These are phyloP conservation scores for Hoplodrina ambigua DNA, from an alignment of 2,888 invertebrate genomes.

Conservation along the genomic window DNA sequence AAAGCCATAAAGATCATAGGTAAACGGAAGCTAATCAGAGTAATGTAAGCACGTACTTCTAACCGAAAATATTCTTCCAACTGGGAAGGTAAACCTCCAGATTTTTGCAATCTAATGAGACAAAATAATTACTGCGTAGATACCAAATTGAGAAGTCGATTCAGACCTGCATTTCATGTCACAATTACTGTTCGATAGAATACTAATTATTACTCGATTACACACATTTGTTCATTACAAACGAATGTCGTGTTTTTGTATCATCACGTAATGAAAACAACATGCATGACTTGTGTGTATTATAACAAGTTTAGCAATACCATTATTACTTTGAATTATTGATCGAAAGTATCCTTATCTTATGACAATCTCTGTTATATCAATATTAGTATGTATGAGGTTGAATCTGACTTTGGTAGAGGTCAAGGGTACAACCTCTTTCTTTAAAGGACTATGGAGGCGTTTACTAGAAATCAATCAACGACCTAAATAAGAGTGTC, in stretches of 20 bases:
- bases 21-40: slow-evolving; percentile 19
- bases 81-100: slow-evolving; percentile 19
- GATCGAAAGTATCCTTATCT: background rate
- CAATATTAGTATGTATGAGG: background rate
- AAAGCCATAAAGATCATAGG: slow-evolving; percentile 34
- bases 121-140: slow-evolving; percentile 4
- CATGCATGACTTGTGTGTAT: background rate
- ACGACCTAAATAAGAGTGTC: slow-evolving; percentile 8
- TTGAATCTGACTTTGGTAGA: background rate
- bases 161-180: slow-evolving; percentile 10
- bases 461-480: slow-evolving; percentile 13
- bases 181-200: background rate
- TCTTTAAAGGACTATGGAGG: slow-evolving; percentile 5
- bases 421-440: slow-evolving; percentile 7
- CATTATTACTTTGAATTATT: background rate
- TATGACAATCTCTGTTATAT: background rate
- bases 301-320: background rate
- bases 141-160: slow-evolving; percentile 6
- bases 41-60: slow-evolving; percentile 43
- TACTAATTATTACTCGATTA: background rate
- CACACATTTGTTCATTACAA: slow-evolving; percentile 2
- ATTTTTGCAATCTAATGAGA: slow-evolving; percentile 29
- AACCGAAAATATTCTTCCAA: slow-evolving; percentile 55
- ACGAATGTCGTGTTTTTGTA: background rate
- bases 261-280: slow-evolving; percentile 4